Percentiles rank a stretch among this genome's conserved stretches.
Evolutionary conservation across 1,140 invertebrate species (phyloP).

Genomic region (Drosophila seguyi): DNA sequence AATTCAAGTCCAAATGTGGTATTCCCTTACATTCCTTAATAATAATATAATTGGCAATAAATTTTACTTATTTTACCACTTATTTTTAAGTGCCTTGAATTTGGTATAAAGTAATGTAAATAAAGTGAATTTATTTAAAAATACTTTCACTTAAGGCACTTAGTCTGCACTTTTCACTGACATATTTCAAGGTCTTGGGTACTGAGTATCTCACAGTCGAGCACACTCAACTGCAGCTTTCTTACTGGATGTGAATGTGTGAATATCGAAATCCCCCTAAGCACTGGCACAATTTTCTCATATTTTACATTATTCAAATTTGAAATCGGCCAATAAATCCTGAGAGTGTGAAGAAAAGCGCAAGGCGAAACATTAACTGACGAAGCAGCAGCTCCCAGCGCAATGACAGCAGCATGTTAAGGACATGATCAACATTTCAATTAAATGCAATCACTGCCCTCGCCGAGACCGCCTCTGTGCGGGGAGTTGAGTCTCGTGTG

Average conservation of each 20-base stretch:
- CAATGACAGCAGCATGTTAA: slow-evolving; percentile 64
- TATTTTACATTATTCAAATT: slow-evolving; percentile 1
- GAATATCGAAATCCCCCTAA: not conserved
- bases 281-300: not conserved
- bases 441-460: slow-evolving; percentile 72
- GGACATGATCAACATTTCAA: slow-evolving; percentile 83
- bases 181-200: not conserved
- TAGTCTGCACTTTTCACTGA: not conserved
- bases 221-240: too few species aligned
- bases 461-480: slow-evolving; percentile 15
- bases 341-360: slow-evolving; percentile 43
- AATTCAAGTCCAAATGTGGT: too few species aligned
- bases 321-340: not conserved
- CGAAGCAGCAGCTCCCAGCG: slow-evolving; percentile 20
- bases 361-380: slow-evolving; percentile 40
- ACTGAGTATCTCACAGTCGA: not conserved
- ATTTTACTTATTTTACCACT: not conserved
- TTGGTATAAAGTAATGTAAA: too few species aligned
- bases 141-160: not conserved
- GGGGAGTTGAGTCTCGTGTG: slow-evolving; percentile 45
- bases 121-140: too few species aligned
- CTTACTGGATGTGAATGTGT: not conserved
- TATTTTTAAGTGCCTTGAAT: too few species aligned
- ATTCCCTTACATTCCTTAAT: not conserved
- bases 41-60: not conserved